phyloP scores from a whole-genome alignment of 2,113 vertebrate genomes.

The Nothoprocta perdicaria region DNA sequence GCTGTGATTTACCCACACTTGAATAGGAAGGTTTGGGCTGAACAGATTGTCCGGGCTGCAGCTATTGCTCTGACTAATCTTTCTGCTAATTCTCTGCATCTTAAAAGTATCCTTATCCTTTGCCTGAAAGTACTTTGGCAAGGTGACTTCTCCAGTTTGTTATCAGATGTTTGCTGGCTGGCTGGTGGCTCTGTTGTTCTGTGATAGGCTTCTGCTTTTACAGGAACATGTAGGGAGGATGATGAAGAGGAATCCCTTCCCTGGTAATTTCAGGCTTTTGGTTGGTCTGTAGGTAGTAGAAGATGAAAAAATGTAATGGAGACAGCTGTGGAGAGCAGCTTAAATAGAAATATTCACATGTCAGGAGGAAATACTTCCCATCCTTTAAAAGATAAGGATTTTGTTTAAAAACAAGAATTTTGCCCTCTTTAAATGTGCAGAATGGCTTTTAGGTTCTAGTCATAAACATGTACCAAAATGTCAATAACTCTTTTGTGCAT shows the following conservation, averaged over 20 bases:
- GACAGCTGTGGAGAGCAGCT: neutral
- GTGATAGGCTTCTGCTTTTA: neutral
- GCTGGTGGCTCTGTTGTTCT: neutral
- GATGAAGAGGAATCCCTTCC: neutral
- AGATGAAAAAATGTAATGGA: neutral
- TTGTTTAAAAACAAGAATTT: neutral
- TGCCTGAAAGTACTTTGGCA: neutral
- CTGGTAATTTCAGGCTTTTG: neutral
- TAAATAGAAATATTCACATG: neutral
- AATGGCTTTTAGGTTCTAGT: neutral
- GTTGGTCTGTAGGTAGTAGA: neutral
- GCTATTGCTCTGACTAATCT: neutral
- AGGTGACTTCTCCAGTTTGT: neutral
- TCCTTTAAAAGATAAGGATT: neutral
- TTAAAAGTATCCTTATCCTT: neutral
- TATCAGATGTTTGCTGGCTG: neutral
- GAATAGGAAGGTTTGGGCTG: neutral
- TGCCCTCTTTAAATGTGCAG: neutral
- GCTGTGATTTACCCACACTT: neutral
- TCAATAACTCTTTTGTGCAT: neutral
- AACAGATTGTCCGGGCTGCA: neutral
- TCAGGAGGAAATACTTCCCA: neutral
- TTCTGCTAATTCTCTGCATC: neutral
- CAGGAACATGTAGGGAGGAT: neutral
- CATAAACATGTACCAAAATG: neutral